Evolutionary conservation across 2,888 invertebrate genomes (phyloP).

Genomic region (Eupithecia subfuscata): DNA sequence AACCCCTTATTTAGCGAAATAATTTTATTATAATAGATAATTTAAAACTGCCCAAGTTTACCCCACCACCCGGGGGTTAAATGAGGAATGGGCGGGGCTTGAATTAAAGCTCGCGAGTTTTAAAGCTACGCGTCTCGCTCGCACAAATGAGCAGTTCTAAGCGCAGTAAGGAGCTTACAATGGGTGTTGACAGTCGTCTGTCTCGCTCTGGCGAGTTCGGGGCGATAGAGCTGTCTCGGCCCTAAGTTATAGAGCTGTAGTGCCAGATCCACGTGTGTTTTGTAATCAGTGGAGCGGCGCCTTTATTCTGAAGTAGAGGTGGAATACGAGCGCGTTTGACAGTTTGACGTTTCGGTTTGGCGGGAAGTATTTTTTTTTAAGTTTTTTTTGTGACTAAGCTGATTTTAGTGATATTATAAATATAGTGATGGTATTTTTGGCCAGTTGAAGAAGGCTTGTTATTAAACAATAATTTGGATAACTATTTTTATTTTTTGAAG

Average conservation of each 20-base stretch:
- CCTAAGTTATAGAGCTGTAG: constrained; percentile 77
- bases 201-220: constrained; percentile 64
- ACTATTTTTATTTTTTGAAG: constrained; percentile 53
- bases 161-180: constrained; percentile 80
- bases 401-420: constrained; percentile 58
- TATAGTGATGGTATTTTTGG: constrained; percentile 74
- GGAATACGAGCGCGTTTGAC: constrained; percentile 78
- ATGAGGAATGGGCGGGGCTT: constrained; percentile 76
- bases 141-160: constrained; percentile 80
- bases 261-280: constrained; percentile 80
- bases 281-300: constrained; percentile 83
- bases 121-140: constrained; percentile 73
- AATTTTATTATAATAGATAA: constrained; percentile 84
- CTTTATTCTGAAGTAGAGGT: constrained; percentile 73
- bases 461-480: constrained; percentile 80
- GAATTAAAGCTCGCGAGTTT: constrained; percentile 67
- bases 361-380: constrained; percentile 62
- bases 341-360: constrained; percentile 81
- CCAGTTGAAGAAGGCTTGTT: constrained; percentile 75
- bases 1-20: constrained; percentile 83
- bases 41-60: constrained; percentile 82
- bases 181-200: constrained; percentile 70
- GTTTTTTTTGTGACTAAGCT: constrained; percentile 44
- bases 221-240: constrained; percentile 68
- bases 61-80: constrained; percentile 76